These are phyloP conservation scores for Ahaetulla prasina DNA, from an alignment of 2,113 vertebrate species.

Conservation along the genomic window DNA sequence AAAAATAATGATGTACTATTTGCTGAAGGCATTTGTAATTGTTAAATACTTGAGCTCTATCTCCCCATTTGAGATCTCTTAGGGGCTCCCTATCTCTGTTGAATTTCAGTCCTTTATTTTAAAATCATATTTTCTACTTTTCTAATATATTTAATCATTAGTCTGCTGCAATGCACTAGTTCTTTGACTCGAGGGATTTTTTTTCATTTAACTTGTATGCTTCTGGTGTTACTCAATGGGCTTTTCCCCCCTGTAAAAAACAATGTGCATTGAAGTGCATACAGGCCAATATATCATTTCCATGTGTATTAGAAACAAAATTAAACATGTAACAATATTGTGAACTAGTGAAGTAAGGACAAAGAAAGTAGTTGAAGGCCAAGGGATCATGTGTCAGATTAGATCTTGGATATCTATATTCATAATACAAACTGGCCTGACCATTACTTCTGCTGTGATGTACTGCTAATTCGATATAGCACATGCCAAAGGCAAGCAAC, in stretches of 20 bases:
- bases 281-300: constrained; percentile 32
- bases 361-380: background rate
- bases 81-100: background rate
- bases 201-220: background rate
- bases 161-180: background rate
- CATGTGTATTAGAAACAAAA: constrained; percentile 21
- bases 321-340: constrained; percentile 7
- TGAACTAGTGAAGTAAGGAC: background rate
- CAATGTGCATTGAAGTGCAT: background rate
- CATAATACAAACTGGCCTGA: constrained; percentile 18
- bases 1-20: background rate
- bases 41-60: background rate
- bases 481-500: background rate
- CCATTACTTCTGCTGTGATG: background rate
- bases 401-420: background rate
- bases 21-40: background rate
- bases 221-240: constrained; percentile 40
- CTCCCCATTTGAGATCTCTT: background rate
- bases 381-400: background rate
- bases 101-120: background rate
- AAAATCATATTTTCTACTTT: background rate
- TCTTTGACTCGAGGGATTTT: constrained; percentile 18
- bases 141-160: constrained; percentile 15
- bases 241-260: constrained; percentile 45
- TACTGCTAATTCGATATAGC: background rate